Base-by-base conservation (phyloP, 2,113 vertebrate genomes). In the Thamnaconus septentrionalis region DNA sequence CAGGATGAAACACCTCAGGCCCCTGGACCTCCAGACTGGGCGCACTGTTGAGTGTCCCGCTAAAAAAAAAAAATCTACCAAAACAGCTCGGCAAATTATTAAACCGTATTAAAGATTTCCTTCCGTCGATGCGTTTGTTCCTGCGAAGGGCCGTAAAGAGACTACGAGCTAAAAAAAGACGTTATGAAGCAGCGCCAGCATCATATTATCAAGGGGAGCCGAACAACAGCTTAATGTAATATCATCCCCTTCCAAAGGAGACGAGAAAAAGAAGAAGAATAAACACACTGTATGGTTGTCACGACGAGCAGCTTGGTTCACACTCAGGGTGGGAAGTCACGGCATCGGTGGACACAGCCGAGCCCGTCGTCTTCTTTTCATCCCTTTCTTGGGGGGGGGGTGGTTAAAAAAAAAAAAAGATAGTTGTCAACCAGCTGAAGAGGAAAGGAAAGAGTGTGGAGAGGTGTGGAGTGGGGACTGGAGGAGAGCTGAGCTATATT, bases 401-500 rank as follows among this genome's bases (percentile, higher is more conserved):
- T 2, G 18, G 18, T n/a, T n/a, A n/a, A n/a, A n/a, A n/a, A n/a
- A n/a, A n/a, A n/a, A 2, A 2, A 31, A 31, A 31, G 18, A 31
- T 31, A 31, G 18, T 31, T 31, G 18, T 31, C 18, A 31, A 31
- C 18, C 18, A 31, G 18, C 18, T 31, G 18, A 31, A 31, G 18
- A 31, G 18, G 18, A 31, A 31, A 31, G 18, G 18, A 31, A 31
- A 31, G 18, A 31, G 18, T 31, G 18, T 31, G 18, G 18, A 31
- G 18, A 31, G 18, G 18, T 31, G 18, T 31, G 18, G 18, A 31
- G 18, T 31, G 18, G 18, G 18, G 18, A 31, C 18, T 31, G 49
- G 51, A 58, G 46, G 63, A 48, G 58, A 77, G 73, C 52, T 63
- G 64, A 78, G 73, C 81, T 91, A 90, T 85, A 84, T 88, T 85